Percentiles rank a stretch among this genome's conserved stretches.
These are phyloP conservation scores for Ommatoiulus sabulosus DNA, from an alignment of 2,888 invertebrate species.

Conservation along the genomic window DNA sequence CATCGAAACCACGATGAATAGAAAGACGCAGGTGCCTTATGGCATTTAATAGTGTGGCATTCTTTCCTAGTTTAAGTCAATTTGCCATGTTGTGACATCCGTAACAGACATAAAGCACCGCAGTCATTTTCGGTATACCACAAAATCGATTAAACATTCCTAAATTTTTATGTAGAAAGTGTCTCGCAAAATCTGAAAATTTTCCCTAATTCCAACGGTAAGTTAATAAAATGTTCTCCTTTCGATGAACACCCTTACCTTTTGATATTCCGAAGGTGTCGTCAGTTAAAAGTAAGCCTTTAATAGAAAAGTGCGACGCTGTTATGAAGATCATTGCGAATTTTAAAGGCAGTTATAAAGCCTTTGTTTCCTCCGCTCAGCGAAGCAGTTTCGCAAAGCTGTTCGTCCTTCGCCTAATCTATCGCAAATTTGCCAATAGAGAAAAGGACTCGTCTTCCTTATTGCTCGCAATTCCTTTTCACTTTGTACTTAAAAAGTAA, in stretches of 20 bases:
- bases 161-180: too few relatives aligned
- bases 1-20: too few relatives aligned
- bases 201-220: too few relatives aligned
- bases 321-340: not conserved
- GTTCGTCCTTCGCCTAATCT: not conserved
- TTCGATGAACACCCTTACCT: not conserved
- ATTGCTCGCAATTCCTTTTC: slow-evolving; percentile 4
- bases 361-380: not conserved
- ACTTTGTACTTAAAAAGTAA: slow-evolving; percentile 29
- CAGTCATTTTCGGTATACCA: too few relatives aligned
- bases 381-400: not conserved
- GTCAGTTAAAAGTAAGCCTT: not conserved
- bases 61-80: too few relatives aligned
- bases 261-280: not conserved
- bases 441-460: not conserved
- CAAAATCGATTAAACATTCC: too few relatives aligned
- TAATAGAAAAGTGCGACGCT: not conserved
- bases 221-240: not conserved
- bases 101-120: too few relatives aligned
- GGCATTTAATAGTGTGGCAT: too few relatives aligned
- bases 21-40: too few relatives aligned
- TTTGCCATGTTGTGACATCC: too few relatives aligned
- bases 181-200: too few relatives aligned
- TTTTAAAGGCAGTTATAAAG: slow-evolving; percentile 10
- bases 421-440: slow-evolving; percentile 14